Base-by-base conservation (phyloP, 2,888 invertebrate genomes). In the Labia minor region DNA sequence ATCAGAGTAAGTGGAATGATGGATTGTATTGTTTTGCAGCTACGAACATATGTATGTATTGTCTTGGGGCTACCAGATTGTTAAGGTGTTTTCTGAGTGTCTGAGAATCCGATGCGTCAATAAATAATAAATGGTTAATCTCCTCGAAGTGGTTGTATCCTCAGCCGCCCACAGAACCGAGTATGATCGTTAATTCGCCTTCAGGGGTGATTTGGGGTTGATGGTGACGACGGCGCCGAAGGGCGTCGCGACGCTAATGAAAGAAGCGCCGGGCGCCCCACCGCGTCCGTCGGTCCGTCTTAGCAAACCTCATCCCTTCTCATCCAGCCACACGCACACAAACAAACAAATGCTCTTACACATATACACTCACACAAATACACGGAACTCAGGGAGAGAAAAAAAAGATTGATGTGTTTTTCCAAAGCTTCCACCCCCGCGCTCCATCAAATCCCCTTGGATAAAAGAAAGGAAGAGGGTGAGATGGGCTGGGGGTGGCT, bases 161-260 rank as follows among this genome's bases (percentile, higher is more conserved):
- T 26, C 14, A n/a, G 2, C 49, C n/a, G 49, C 16, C 49, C 49
- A 49, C 49, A n/a, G 14, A 49, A 14, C 16, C 2, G 49, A 3
- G 49, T 49, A 11, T 49, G 49, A 49, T 49, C 49, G 49, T 49
- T 49, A 49, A 49, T 26, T 26, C 26, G 26, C 26, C 26, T 26
- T 26, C 26, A 26, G 26, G 26, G 26, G 26, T 26, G 26, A 26
- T 26, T 26, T 26, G 26, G 26, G 49, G 49, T 11, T 49, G 49
- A 16, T 16, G 49, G 16, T 16, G 49, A n/a, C 49, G 49, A 16
- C 49, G 49, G n/a, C 49, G 49, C n/a, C 49, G 49, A 49, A 49
- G 49, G 49, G 49, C 49, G 49, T 49, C 49, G 49, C 49, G 49
- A 49, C 49, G 49, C 49, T 49, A 49, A 49, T 49, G 49, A 49